A percentile compares a stretch with the other conserved stretches of the same genome.
These are phyloP conservation scores for Polyploca ridens DNA, from an alignment of 2,888 invertebrate species.

Conservation along the genomic window DNA sequence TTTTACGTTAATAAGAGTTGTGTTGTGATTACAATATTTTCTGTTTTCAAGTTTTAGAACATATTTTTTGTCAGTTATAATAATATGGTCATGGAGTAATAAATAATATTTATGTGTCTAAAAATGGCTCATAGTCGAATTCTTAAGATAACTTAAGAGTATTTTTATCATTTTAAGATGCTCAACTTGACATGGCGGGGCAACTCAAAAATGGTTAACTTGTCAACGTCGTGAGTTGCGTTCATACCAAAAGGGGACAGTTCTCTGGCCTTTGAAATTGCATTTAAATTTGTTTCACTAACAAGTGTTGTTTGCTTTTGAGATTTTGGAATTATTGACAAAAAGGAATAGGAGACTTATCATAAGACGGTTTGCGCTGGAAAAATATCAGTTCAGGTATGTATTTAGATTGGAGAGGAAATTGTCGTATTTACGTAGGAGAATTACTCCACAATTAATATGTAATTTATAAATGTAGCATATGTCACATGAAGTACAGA, in stretches of 20 bases:
- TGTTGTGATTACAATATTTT: background rate
- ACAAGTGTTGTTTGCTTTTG: constrained; percentile 41
- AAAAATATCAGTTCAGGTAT: background rate
- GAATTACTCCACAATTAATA: background rate
- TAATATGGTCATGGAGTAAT: background rate
- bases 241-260: constrained; percentile 7
- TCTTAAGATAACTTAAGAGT: no score
- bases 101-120: no score
- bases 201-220: constrained; percentile 28
- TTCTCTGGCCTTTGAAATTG: constrained; percentile 34
- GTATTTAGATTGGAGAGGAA: background rate
- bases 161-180: background rate
- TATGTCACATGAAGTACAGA: no score
- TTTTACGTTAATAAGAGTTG: constrained; percentile 5
- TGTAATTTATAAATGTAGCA: no score
- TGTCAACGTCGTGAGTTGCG: constrained; percentile 24
- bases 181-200: constrained; percentile 9
- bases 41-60: background rate
- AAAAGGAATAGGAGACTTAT: no score
- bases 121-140: no score
- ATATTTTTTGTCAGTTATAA: background rate
- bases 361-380: constrained; percentile 20
- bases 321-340: constrained; percentile 36
- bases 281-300: constrained; percentile 39
- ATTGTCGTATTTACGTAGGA: constrained; percentile 1